Evolutionary conservation across 2,888 invertebrate genomes (phyloP), one percentile per base, ranked within the genome.

Genomic region (Agelastica alni): DNA sequence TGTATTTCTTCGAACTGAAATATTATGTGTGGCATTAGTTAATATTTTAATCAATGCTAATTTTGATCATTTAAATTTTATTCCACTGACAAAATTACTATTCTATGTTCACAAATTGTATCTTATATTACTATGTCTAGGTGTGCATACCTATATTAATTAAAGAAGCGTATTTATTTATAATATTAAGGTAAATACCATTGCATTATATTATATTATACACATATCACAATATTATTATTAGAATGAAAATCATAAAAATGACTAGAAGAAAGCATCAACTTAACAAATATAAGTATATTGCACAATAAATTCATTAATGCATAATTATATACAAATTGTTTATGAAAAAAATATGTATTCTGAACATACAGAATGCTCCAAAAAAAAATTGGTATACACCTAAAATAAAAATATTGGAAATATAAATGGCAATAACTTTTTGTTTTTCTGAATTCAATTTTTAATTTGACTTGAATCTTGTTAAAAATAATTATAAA

Each of bases 121-220:
- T 62, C 26, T 36, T n/a, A n/a, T 18, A 37, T 66, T 68, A 64
- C 64, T 51, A 65, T 67, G 65, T 67, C 66, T 69, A 69, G 68
- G 68, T 63, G 67, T 68, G 69, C 64, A 55, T 42, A 30, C 36
- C 44, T 36, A 37, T 43, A 59, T 53, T 22, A 60, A 52, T 52
- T 58, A 52, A 44, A 53, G 42, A 58, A 59, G 57, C 56, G 37
- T 51, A 56, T 59, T 58, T 54, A 51, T 47, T 59, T 45, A 30
- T 39, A 47, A 47, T 45, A 47, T 51, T 59, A 53, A 45, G 45
- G 34, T 52, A 53, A 54, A 53, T 59, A 61, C 46, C 59, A 55
- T 54, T 59, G 64, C 52, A 62, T 59, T 64, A 45, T 59, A 63
- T 61, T 65, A 62, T 63, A 61, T 62, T 58, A n/a, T 53, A 46